These are phyloP conservation scores for Cordilura impudica DNA, from an alignment of 2,888 invertebrate species.

Conservation along the genomic window DNA sequence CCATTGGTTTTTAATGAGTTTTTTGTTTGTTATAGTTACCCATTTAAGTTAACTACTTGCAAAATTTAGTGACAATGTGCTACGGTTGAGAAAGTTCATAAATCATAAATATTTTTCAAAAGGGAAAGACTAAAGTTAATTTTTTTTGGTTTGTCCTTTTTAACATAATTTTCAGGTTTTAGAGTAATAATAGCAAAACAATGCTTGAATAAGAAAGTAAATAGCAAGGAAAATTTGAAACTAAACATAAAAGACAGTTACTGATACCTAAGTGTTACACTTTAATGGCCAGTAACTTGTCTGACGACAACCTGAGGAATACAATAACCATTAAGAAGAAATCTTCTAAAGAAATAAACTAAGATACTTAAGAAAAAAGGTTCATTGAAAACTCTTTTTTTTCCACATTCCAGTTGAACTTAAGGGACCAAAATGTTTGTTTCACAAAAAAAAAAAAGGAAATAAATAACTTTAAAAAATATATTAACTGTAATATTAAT, in stretches of 20 bases:
- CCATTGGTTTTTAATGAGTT: constrained; percentile 65
- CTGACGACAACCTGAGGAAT: no score
- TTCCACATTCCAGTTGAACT: no score
- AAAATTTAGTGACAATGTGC: constrained; percentile 62
- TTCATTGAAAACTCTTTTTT: no score
- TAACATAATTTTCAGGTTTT: constrained; percentile 19
- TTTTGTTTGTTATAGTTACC: constrained; percentile 56
- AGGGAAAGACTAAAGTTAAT: not conserved
- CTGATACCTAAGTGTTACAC: not conserved
- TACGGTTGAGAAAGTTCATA: constrained; percentile 55
- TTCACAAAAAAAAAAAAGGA: no score
- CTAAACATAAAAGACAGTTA: not conserved
- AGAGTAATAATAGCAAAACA: not conserved
- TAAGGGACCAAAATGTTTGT: no score
- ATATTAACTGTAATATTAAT: no score
- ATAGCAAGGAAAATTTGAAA: constrained; percentile 18
- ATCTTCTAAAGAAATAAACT: no score
- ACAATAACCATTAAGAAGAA: no score
- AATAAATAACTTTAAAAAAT: no score
- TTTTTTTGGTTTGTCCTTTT: not conserved
- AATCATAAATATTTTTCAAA: constrained; percentile 47
- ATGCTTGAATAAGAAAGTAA: constrained; percentile 6
- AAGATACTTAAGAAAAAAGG: no score
- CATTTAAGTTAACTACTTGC: constrained; percentile 48
- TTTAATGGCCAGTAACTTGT: no score